Evolutionary conservation across 2,888 invertebrate genomes (phyloP).

Genomic region (Habroteleia sp.): DNA sequence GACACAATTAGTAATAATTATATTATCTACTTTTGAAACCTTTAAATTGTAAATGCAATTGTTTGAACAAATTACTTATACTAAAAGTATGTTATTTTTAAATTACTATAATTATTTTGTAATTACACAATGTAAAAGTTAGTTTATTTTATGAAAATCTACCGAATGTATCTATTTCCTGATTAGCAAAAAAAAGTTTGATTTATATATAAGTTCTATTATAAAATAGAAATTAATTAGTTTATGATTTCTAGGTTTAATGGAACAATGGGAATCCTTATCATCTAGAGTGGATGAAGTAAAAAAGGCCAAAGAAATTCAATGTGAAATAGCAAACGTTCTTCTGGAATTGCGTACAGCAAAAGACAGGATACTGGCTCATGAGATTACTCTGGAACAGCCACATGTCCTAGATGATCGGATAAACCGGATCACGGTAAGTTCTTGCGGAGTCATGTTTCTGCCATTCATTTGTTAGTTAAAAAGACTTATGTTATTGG

Average conservation of each 20-base stretch:
- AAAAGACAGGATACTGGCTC: constrained; percentile 75
- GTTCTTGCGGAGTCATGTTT: constrained; percentile 61
- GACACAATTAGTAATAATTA: constrained; percentile 41
- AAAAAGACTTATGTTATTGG: constrained; percentile 23
- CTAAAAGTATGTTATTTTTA: too few species aligned
- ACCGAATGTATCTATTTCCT: too few species aligned
- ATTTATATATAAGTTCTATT: too few species aligned
- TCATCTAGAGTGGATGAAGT: constrained; percentile 79
- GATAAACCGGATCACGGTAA: constrained; percentile 81
- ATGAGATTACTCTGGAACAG: constrained; percentile 75
- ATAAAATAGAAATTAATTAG: too few species aligned
- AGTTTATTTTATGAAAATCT: too few species aligned
- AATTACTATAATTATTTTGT: too few species aligned
- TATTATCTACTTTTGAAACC: too few species aligned
- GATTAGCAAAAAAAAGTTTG: too few species aligned
- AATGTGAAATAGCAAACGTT: constrained; percentile 78
- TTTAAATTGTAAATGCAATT: too few species aligned
- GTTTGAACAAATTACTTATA: neutral
- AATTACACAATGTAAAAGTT: too few species aligned
- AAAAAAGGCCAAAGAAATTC: constrained; percentile 77
- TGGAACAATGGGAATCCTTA: constrained; percentile 81
- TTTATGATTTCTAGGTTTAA: constrained; percentile 72
- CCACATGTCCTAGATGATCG: constrained; percentile 79
- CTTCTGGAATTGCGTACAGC: constrained; percentile 75
- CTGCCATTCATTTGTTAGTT: constrained; percentile 32